These are phyloP conservation scores for Chrysodeixis includens DNA, from an alignment of 2,888 invertebrate species.

Conservation along the genomic window DNA sequence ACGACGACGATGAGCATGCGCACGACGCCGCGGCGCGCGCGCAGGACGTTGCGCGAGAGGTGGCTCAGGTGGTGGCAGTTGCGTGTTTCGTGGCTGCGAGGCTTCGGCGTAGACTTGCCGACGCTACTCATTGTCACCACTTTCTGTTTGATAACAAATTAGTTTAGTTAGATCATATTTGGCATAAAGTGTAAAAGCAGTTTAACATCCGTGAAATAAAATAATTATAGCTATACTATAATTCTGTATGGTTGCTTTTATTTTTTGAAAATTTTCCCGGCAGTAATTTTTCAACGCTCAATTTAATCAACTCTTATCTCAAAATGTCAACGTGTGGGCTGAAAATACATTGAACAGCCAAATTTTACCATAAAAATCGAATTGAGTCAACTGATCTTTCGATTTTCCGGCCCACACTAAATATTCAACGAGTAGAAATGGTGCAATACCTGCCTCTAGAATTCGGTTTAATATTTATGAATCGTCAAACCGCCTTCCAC, in stretches of 20 bases:
- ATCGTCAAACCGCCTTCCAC: conserved; percentile 12
- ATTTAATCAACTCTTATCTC: neutral
- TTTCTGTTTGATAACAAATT: conserved; percentile 54
- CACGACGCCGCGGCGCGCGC: conserved; percentile 95
- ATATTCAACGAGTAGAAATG: conserved; percentile 10
- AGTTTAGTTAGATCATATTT: neutral
- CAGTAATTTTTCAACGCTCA: too few relatives aligned
- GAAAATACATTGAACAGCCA: neutral
- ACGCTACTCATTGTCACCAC: conserved; percentile 53
- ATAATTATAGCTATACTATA: neutral
- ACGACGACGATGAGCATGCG: conserved; percentile 97
- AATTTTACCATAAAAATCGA: conserved; percentile 5
- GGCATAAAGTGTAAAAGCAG: neutral
- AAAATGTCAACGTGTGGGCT: neutral
- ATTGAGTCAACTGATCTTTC: neutral
- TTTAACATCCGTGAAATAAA: neutral
- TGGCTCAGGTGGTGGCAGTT: conserved; percentile 91
- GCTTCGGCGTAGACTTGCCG: conserved; percentile 69
- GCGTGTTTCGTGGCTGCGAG: conserved; percentile 80
- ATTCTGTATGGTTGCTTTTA: neutral
- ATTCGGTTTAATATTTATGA: conserved; percentile 38
- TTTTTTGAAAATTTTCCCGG: too few relatives aligned
- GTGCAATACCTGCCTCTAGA: neutral
- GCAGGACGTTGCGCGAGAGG: conserved; percentile 93
- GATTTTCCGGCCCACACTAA: conserved; percentile 2